Percentiles rank a stretch among this genome's conserved stretches.
phyloP scores from a whole-genome alignment of 35 echinoderm and acorn worm species.

The Stichopus chloronotus region DNA sequence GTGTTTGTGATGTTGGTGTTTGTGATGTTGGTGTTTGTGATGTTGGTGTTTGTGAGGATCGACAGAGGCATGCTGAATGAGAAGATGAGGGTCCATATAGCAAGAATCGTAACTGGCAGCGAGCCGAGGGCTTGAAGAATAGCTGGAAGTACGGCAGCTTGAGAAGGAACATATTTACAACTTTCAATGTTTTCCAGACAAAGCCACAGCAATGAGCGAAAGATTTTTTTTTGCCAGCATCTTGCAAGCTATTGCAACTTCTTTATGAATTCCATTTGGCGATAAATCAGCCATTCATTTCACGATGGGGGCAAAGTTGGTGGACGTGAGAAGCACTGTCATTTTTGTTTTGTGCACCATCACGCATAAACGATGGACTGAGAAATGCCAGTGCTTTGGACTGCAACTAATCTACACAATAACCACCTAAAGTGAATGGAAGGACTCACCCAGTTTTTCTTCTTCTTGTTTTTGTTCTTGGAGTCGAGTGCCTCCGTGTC shows the following conservation, averaged over 20 bases:
- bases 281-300: background rate
- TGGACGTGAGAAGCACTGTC: background rate
- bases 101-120: no score
- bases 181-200: background rate
- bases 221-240: background rate
- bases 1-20: no score
- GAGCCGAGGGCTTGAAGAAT: background rate
- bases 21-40: no score
- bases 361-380: background rate
- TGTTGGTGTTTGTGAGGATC: no score
- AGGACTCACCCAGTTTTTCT: conserved; percentile 97
- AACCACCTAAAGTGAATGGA: background rate
- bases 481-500: conserved; percentile 77
- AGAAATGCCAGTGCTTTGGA: no score
- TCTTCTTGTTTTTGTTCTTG: conserved; percentile 97
- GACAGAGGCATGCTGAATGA: no score
- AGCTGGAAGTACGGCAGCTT: background rate
- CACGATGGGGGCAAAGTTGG: background rate
- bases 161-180: background rate
- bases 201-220: background rate
- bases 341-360: no score
- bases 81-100: no score
- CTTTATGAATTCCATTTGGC: no score
- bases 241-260: no score
- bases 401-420: background rate